Conservation (phyloP, 2,797 vertebrate species). For the Sebastes cheni region DNA sequence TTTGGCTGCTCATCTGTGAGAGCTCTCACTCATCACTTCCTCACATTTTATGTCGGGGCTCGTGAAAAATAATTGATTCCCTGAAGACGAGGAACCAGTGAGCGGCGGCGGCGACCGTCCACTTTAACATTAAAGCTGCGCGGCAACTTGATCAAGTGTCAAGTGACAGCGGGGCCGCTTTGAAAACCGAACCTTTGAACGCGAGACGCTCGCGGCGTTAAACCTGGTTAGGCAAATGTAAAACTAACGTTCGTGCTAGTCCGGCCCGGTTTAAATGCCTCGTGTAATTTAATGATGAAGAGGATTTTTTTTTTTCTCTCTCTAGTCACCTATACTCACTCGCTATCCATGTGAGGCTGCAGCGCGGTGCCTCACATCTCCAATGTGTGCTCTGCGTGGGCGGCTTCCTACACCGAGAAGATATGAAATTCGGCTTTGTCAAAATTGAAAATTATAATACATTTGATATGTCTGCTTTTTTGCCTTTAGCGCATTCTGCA, state of each 20-base stretch:
- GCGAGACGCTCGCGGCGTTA: neutral
- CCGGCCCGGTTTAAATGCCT: neutral
- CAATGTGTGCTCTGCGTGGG: constrained; percentile 44
- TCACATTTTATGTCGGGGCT: constrained; percentile 15
- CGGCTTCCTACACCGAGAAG: constrained; percentile 39
- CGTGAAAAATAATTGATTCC: constrained; percentile 51
- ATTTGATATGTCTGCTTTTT: constrained; percentile 59
- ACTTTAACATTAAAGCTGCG: constrained; percentile 30
- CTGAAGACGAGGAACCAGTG: constrained; percentile 21
- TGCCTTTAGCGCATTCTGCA: constrained; percentile 35
- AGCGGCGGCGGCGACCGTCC: constrained; percentile 23
- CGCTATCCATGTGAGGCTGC: constrained; percentile 9
- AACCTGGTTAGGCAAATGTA: constrained; percentile 26
- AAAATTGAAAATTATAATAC: constrained; percentile 65
- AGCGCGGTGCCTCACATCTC: constrained; percentile 16
- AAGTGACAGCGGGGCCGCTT: neutral
- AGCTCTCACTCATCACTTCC: constrained; percentile 13
- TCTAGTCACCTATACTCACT: constrained; percentile 3
- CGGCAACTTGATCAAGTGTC: constrained; percentile 33
- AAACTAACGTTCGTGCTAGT: constrained; percentile 7
- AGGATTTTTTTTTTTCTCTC: neutral
- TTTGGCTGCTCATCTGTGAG: neutral
- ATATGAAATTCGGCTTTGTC: constrained; percentile 64
- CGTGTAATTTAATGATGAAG: neutral
- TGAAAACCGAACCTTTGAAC: constrained; percentile 18